Evolutionary conservation across 2,797 vertebrate species (phyloP).

Genomic region (Halcyon smyrnensis): DNA sequence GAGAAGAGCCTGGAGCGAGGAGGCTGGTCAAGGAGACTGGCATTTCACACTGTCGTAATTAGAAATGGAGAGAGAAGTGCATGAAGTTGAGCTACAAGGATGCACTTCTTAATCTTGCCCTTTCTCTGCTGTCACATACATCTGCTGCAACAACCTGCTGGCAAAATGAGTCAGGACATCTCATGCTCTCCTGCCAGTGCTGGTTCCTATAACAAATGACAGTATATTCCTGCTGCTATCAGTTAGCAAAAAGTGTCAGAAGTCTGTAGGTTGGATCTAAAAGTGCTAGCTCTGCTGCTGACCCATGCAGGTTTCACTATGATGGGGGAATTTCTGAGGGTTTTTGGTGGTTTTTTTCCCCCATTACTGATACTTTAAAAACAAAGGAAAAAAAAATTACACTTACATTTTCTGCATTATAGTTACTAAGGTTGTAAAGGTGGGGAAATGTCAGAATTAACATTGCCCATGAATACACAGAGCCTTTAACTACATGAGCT

Average conservation of each 20-base stretch:
- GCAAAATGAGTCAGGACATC: neutral
- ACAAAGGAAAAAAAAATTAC: neutral
- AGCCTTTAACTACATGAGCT: neutral
- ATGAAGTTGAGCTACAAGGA: neutral
- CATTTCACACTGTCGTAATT: neutral
- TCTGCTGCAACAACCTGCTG: neutral
- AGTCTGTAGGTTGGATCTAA: neutral
- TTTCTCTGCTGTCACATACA: neutral
- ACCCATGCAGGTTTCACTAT: constrained; percentile 17
- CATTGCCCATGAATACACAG: neutral
- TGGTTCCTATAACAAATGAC: neutral
- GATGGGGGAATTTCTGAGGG: constrained; percentile 24
- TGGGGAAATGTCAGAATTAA: neutral
- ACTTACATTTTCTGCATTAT: neutral
- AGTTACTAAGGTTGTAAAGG: neutral
- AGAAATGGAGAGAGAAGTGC: neutral
- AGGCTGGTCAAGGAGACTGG: neutral
- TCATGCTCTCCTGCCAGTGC: neutral
- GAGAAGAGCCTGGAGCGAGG: neutral
- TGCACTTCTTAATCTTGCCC: neutral
- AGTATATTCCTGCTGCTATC: neutral
- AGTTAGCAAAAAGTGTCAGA: neutral
- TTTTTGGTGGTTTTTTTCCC: neutral
- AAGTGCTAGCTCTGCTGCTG: neutral
- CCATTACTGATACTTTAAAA: neutral